These are phyloP conservation scores for Pelobates cultripes DNA, from an alignment of 2,797 vertebrate species.

Conservation along the genomic window DNA sequence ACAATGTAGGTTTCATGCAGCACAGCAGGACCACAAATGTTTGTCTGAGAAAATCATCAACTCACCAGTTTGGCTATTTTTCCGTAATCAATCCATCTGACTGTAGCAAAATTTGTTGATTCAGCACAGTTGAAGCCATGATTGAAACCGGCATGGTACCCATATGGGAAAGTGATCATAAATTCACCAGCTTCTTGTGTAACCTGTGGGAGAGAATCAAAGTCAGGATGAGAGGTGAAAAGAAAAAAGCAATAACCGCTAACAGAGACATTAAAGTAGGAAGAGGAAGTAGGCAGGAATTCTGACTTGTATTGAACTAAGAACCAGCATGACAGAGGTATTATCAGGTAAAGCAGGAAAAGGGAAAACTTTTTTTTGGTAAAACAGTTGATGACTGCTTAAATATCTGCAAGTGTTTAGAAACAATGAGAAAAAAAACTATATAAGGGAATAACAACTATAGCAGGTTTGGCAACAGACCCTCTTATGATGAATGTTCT, in stretches of 20 bases:
- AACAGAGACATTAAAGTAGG: conserved; percentile 47
- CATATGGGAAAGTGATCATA: conserved; percentile 96
- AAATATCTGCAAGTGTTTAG: too few relatives aligned
- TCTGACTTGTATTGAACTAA: conserved; percentile 27
- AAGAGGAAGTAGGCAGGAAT: conserved; percentile 35
- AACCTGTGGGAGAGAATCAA: conserved; percentile 72
- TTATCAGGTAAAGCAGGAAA: not conserved
- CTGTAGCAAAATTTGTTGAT: conserved; percentile 94
- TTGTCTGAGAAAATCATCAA: conserved; percentile 53
- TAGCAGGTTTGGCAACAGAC: too few relatives aligned
- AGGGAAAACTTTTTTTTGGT: too few relatives aligned
- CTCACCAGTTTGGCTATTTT: conserved; percentile 93
- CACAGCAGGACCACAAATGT: conserved; percentile 50
- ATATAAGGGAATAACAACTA: too few relatives aligned
- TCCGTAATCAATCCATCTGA: conserved; percentile 97
- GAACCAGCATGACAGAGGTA: conserved; percentile 7
- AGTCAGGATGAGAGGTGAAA: conserved; percentile 32
- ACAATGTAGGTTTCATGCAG: conserved; percentile 52
- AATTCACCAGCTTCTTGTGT: conserved; percentile 97
- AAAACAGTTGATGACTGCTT: too few relatives aligned
- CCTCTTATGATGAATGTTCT: too few relatives aligned
- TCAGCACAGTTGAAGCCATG: conserved; percentile 98
- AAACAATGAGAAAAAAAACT: too few relatives aligned
- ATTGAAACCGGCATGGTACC: conserved; percentile 97
- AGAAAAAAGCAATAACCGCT: conserved; percentile 15